Percentiles rank a stretch among this genome's conserved stretches.
These are phyloP conservation scores for Penaeus chinensis DNA, from an alignment of 1,140 invertebrate species.

Conservation along the genomic window DNA sequence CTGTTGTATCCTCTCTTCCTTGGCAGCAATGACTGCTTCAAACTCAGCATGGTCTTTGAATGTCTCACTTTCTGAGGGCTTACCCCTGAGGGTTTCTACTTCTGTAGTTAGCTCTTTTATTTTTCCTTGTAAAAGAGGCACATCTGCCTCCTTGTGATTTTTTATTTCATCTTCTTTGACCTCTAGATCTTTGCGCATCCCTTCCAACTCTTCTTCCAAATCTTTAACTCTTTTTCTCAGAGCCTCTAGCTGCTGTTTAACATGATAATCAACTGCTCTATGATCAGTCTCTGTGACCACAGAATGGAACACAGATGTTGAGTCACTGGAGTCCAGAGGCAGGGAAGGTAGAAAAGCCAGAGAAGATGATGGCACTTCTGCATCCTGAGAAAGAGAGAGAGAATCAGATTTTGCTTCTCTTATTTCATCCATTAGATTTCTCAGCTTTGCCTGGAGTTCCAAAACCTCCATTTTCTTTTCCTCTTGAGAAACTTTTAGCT, in stretches of 20 bases:
- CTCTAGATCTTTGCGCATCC: constrained; percentile 10
- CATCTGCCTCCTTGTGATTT: neutral
- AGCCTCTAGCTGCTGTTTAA: constrained; percentile 15
- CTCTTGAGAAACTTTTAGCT: constrained; percentile 43
- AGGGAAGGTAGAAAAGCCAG: too few relatives aligned
- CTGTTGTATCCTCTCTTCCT: constrained; percentile 45
- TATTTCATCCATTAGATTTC: constrained; percentile 23
- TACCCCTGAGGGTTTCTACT: constrained; percentile 16
- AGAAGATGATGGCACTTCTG: neutral
- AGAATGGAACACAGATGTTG: constrained; percentile 26
- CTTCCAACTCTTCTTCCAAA: constrained; percentile 16
- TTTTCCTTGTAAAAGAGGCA: neutral
- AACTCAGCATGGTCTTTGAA: constrained; percentile 55
- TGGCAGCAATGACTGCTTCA: constrained; percentile 50
- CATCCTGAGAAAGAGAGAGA: neutral
- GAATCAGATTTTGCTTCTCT: constrained; percentile 8
- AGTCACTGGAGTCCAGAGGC: too few relatives aligned
- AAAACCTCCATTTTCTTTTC: constrained; percentile 34
- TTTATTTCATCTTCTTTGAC: constrained; percentile 16
- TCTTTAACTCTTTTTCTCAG: constrained; percentile 38
- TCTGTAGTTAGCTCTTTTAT: constrained; percentile 40
- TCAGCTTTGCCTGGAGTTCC: constrained; percentile 40
- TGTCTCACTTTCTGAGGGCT: constrained; percentile 2
- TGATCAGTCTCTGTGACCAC: constrained; percentile 11
- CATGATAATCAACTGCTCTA: constrained; percentile 19